phyloP scores from a whole-genome alignment of 1,140 invertebrate species.

The Homalodisca vitripennis region DNA sequence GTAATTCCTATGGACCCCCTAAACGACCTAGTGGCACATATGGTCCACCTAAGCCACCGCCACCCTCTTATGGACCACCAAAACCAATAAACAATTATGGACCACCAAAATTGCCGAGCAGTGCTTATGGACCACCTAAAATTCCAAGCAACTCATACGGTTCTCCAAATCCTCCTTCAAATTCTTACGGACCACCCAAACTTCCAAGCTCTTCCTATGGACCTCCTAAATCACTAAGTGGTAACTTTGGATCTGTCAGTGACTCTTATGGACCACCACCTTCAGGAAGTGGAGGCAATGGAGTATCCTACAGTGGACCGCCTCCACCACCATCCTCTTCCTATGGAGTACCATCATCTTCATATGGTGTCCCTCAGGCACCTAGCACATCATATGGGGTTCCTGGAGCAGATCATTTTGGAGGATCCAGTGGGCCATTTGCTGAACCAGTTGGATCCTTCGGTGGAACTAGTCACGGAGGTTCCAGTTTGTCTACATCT shows the following conservation, averaged over 20 bases:
- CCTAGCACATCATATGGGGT: conserved; percentile 18
- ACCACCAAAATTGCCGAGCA: conserved; percentile 18
- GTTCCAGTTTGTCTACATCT: background rate
- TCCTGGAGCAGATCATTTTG: conserved; percentile 1
- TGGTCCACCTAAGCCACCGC: conserved; percentile 18
- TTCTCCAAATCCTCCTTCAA: conserved; percentile 29
- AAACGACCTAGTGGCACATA: conserved; percentile 33
- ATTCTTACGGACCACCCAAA: conserved; percentile 23
- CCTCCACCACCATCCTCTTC: conserved; percentile 15
- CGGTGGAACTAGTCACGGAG: conserved; percentile 8
- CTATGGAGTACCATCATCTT: background rate
- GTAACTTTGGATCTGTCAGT: conserved; percentile 33
- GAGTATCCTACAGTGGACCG: conserved; percentile 19
- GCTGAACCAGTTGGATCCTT: conserved; percentile 23
- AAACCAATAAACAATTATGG: conserved; percentile 29
- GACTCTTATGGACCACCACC: conserved; percentile 39
- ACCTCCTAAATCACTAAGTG: conserved; percentile 27
- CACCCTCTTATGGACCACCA: conserved; percentile 23
- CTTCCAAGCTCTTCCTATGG: conserved; percentile 34
- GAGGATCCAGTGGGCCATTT: conserved; percentile 24
- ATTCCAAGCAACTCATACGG: conserved; percentile 38
- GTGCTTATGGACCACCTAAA: conserved; percentile 34
- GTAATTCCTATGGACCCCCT: conserved; percentile 30
- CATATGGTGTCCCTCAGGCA: background rate
- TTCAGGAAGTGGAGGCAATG: conserved; percentile 7